These are phyloP conservation scores for Periophthalmus modestus DNA, from an alignment of 2,113 vertebrate species.

Conservation along the genomic window DNA sequence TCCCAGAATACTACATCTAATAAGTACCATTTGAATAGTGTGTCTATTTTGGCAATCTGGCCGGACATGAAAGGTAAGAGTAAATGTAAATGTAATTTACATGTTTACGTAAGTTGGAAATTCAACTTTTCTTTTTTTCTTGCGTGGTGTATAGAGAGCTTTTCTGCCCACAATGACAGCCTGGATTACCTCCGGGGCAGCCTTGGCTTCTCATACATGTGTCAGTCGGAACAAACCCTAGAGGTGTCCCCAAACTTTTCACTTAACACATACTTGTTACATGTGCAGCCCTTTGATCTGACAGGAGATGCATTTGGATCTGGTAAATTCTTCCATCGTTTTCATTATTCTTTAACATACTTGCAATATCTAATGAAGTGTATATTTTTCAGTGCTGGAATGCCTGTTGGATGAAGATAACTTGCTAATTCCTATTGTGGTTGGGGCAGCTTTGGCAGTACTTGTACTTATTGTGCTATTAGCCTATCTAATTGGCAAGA, in stretches of 20 bases:
- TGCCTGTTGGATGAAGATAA: constrained; percentile 89
- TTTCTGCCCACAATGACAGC: constrained; percentile 66
- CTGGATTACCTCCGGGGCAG: constrained; percentile 84
- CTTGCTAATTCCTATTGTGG: constrained; percentile 96
- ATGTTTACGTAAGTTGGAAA: not conserved
- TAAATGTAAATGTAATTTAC: not conserved
- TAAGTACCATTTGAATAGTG: constrained; percentile 72
- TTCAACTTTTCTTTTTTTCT: not conserved
- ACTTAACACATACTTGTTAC: constrained; percentile 85
- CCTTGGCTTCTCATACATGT: constrained; percentile 89
- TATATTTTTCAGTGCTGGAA: constrained; percentile 82
- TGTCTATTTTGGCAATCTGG: constrained; percentile 59
- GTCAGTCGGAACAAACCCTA: constrained; percentile 82
- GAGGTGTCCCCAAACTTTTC: constrained; percentile 65
- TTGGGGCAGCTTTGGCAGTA: constrained; percentile 91
- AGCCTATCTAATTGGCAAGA: constrained; percentile 95
- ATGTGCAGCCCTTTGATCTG: constrained; percentile 89
- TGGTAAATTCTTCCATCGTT: constrained; percentile 75
- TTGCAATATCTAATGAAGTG: not conserved
- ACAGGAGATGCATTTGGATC: constrained; percentile 83
- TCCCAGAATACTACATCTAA: constrained; percentile 73
- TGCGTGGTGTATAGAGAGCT: constrained; percentile 31
- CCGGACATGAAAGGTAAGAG: constrained; percentile 72
- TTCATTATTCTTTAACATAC: not conserved
- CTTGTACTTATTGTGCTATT: constrained; percentile 93